phyloP scores from a whole-genome alignment of 2,888 invertebrate species.

The Zhengitettix transpicula region DNA sequence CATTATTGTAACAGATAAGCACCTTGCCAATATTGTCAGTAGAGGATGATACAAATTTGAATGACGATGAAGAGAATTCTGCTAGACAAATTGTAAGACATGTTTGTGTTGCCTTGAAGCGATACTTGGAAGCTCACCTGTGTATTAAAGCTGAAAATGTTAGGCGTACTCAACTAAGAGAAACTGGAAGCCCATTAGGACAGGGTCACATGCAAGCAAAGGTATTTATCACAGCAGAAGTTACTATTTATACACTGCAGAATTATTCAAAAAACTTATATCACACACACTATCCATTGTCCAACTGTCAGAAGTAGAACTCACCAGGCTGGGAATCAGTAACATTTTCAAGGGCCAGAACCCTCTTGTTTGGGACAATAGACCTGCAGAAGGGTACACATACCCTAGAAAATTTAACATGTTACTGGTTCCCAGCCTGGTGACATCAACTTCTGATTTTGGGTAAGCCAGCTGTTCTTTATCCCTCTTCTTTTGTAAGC shows the following conservation, averaged over 20 bases:
- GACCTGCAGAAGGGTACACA: too few relatives aligned
- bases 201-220: conserved; percentile 5
- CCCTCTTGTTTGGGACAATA: too few relatives aligned
- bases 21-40: conserved; percentile 73
- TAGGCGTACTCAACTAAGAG: conserved; percentile 34
- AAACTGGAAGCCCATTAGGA: conserved; percentile 8
- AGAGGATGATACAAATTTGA: conserved; percentile 43
- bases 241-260: not conserved
- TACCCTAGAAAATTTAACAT: too few relatives aligned
- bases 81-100: conserved; percentile 81
- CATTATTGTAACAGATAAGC: conserved; percentile 39
- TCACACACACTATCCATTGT: not conserved
- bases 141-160: conserved; percentile 59
- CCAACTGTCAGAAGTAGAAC: not conserved
- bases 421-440: too few relatives aligned
- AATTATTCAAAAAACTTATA: not conserved
- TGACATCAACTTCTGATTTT: too few relatives aligned
- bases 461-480: too few relatives aligned
- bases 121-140: conserved; percentile 84
- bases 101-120: conserved; percentile 74
- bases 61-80: conserved; percentile 81
- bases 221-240: conserved; percentile 1
- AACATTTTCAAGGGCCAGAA: too few relatives aligned
- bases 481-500: too few relatives aligned
- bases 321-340: too few relatives aligned